Evolutionary conservation across 2,113 vertebrate genomes (phyloP).

Genomic region (Catharus fuscescens): DNA sequence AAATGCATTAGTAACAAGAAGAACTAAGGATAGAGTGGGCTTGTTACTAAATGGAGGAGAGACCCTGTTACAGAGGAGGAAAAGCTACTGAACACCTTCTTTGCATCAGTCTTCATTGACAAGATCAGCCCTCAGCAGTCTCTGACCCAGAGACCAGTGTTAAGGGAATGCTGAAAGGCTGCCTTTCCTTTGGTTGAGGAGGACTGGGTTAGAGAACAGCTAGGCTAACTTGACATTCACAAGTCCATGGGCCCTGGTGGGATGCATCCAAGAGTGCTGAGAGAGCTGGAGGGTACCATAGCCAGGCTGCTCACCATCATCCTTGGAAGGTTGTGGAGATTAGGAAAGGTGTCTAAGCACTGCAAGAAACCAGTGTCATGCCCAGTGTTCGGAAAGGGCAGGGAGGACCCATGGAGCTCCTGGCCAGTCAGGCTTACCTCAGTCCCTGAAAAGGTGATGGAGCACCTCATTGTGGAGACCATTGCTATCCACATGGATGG

Average conservation of each 20-base stretch:
- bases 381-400: not conserved
- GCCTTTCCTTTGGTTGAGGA: not conserved
- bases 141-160: not conserved
- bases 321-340: fast-evolving
- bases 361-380: not conserved
- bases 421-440: not conserved
- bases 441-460: not conserved
- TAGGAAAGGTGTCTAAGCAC: not conserved
- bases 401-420: not conserved
- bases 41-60: not conserved
- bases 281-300: not conserved
- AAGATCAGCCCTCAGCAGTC: not conserved
- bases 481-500: not conserved
- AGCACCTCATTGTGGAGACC: not conserved
- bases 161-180: not conserved
- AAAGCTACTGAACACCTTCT: not conserved
- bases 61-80: not conserved
- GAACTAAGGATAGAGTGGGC: not conserved
- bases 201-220: not conserved
- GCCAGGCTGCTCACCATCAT: not conserved
- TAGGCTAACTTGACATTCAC: not conserved
- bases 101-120: not conserved
- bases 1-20: not conserved
- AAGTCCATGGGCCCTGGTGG: not conserved
- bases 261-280: not conserved